A percentile compares a stretch with the other conserved stretches of the same genome.
phyloP scores from a whole-genome alignment of 2,888 invertebrate genomes.

The Conistra vaccinii region DNA sequence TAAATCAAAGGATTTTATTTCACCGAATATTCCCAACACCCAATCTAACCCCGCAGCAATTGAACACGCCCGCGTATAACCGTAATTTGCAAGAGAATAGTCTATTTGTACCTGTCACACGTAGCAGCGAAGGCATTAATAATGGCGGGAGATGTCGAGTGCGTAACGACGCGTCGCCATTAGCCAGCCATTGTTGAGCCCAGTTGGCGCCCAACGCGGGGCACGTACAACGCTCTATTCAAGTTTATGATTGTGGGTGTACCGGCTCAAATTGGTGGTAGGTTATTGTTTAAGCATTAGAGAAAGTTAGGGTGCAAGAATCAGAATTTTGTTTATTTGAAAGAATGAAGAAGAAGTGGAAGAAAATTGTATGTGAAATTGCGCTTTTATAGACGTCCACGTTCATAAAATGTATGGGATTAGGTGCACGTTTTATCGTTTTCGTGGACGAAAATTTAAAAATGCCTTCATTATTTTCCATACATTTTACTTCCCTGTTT shows the following conservation, averaged over 20 bases:
- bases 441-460: not conserved
- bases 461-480: not conserved
- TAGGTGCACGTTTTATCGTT: not conserved
- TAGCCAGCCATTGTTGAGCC: slow-evolving; percentile 80
- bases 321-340: not conserved
- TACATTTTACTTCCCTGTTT: not conserved
- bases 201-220: slow-evolving; percentile 81
- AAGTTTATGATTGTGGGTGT: slow-evolving; percentile 54
- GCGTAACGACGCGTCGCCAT: slow-evolving; percentile 83
- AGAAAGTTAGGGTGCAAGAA: not conserved
- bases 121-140: slow-evolving; percentile 58
- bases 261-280: slow-evolving; percentile 13
- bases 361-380: not conserved
- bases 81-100: slow-evolving; percentile 53
- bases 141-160: slow-evolving; percentile 69
- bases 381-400: not conserved
- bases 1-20: not conserved
- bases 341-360: not conserved
- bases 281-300: slow-evolving; percentile 18
- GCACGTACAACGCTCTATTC: slow-evolving; percentile 60
- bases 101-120: slow-evolving; percentile 61
- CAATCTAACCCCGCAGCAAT: slow-evolving; percentile 21
- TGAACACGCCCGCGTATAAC: slow-evolving; percentile 10
- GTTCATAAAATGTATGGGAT: too few relatives aligned
- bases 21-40: not conserved